Evolutionary conservation across 1,140 invertebrate species (phyloP), one percentile per base, ranked within the genome.

Genomic region (Aphelenchoides besseyi): DNA sequence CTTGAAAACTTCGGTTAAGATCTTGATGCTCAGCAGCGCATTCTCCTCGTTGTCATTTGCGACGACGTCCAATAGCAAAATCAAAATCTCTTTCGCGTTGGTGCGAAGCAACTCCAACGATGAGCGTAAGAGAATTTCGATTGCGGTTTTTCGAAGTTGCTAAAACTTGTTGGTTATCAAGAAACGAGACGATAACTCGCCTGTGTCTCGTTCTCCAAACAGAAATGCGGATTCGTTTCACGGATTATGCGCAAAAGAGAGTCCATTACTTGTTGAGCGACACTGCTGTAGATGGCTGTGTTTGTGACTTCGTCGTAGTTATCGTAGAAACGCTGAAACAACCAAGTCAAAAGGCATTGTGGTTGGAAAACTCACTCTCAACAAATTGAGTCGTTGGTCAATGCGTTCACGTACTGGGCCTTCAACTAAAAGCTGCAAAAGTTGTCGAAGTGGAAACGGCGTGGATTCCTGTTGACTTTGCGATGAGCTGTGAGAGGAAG

Each of bases 221-320:
- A 76, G 48, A 76, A 76, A 18, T 76, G 75, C 8, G 75, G 77
- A 35, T n/a, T 16, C 16, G 77, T 79, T 66, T 76, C 55, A 23
- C 5, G 18, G 5, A 59, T 5, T 33, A 59, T 8, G 23, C 55
- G 86, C 2, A 90, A 90, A 37, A 66, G 63, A 12, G 23, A 32
- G 8, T 35, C 36, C 16, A 66, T 66, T 18, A 66, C 12, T 12
- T 30, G 30, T 32, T 29, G 63, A 37, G 30, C 36, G 32, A 33
- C 36, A 33, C 23, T 33, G 5, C 5, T 33, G 55, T 59, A 59
- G n/a, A n/a, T 33, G 55, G 26, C 55, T 59, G 55, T 8, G 12
- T 5, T 23, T 8, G 18, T 23, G 5, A 59, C 5, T 8, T 59
- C 55, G 26, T 59, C 55, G 55, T 59, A 59, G 26, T 33, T 59